A percentile compares a stretch with the other conserved stretches of the same genome.
Conservation (phyloP, 2,797 vertebrate genomes). For the Crocidura indochinensis region DNA sequence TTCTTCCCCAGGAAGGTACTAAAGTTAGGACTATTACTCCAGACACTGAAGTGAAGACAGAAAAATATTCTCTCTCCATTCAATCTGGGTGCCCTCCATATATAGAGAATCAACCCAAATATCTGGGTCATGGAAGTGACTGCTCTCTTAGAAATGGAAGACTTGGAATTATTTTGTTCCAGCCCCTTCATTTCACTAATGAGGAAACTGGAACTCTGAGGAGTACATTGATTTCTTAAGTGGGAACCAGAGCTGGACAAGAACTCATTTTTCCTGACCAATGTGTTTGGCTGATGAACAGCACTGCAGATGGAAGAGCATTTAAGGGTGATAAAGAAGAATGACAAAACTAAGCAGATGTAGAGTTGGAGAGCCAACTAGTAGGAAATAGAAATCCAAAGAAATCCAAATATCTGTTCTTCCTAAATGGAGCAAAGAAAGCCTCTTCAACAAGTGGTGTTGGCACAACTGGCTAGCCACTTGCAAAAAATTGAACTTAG, state of each 20-base stretch:
- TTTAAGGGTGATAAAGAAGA: neutral
- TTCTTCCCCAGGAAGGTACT: neutral
- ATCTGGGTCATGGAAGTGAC: neutral
- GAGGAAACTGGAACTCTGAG: slow-evolving; percentile 49
- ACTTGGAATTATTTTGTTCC: slow-evolving; percentile 6
- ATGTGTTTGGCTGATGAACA: neutral
- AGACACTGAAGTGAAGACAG: neutral
- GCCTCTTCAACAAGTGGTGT: too few relatives aligned
- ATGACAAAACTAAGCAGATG: neutral
- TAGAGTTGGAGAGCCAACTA: neutral
- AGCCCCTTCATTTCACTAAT: slow-evolving; percentile 13
- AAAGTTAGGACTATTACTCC: neutral
- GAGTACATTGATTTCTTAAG: slow-evolving; percentile 1
- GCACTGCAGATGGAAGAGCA: neutral
- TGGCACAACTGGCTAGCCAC: too few relatives aligned
- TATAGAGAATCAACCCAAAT: neutral
- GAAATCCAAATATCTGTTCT: slow-evolving; percentile 42
- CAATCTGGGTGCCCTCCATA: neutral
- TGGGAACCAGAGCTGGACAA: neutral
- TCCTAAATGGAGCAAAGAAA: too few relatives aligned
- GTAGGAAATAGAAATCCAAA: slow-evolving; percentile 44
- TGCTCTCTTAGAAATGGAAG: slow-evolving; percentile 1
- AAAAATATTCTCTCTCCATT: neutral
- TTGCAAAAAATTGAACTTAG: too few relatives aligned
- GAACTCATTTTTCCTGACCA: slow-evolving; percentile 5